Evolutionary conservation across 2,888 invertebrate genomes (phyloP), one percentile per base, ranked within the genome.

Genomic region (Nephrotoma guestfalica): DNA sequence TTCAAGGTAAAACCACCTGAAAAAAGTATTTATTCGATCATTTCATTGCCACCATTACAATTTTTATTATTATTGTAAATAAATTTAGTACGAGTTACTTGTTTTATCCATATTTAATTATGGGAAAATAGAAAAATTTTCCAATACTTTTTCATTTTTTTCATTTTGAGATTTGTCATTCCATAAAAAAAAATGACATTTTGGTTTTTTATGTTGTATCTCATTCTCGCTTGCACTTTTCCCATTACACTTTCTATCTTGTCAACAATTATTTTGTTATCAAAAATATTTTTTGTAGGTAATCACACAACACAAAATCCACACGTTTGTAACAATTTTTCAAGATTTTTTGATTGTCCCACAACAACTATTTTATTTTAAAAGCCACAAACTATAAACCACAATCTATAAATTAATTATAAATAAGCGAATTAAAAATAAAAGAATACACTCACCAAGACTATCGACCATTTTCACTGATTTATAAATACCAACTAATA

Each of bases 391-490:
- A 71, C 9, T n/a, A 30, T 30, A 30, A 30, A 71, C 71, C 71
- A 71, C 71, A 71, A 71, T 71, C 71, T 71, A 71, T 30, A 71
- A 71, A 71, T 30, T 41, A 85, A 85, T 43, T 43, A 71, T 1
- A 71, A 84, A 47, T 30, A 86, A 47, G 30, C 30, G 30, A 47
- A 42, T 15, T 41, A 85, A 45, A 86, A 47, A 47, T 51, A 86
- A 86, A 45, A 42, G 30, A 13, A 11, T 18, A 11, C 40, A 86
- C 86, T 86, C 47, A 86, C 86, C 86, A 86, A 86, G 86, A 45
- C 86, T 86, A 47, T 86, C 86, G 45, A 86, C 86, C 86, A 86
- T 86, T 86, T 86, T 86, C 86, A 51, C 47, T 86, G 86, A 86
- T 45, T 86, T 47, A 45, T 86, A 45, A 47, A 45, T 86, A 86